Conservation (phyloP, 2,113 vertebrate species). For the Salminus brasiliensis region DNA sequence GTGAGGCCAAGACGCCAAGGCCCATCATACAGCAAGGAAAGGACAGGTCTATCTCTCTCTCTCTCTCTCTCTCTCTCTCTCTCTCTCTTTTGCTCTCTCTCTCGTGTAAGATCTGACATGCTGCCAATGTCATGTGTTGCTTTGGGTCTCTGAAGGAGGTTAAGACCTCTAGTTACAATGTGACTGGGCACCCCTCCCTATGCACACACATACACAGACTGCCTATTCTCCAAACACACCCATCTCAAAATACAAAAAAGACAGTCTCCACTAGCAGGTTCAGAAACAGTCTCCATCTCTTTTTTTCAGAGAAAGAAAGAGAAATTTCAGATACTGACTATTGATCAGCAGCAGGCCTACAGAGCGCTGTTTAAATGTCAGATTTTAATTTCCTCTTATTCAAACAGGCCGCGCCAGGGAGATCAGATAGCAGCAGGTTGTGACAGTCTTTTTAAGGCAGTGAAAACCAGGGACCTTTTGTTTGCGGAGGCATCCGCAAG, state of each 20-base stretch:
- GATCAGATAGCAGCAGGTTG: slow-evolving; percentile 71
- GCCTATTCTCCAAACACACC: not conserved
- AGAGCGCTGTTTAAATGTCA: slow-evolving; percentile 74
- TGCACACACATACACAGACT: not conserved
- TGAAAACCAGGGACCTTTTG: slow-evolving; percentile 66
- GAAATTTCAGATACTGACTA: slow-evolving; percentile 31
- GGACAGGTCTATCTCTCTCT: not conserved
- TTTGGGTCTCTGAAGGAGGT: slow-evolving; percentile 57
- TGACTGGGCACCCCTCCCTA: not conserved
- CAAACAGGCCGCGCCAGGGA: slow-evolving; percentile 71
- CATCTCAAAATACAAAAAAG: not conserved
- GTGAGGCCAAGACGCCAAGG: slow-evolving; percentile 16
- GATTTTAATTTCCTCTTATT: slow-evolving; percentile 78
- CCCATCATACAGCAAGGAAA: not conserved
- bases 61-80: slow-evolving; percentile 8
- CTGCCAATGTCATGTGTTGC: slow-evolving; percentile 62
- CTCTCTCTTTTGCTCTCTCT: not conserved
- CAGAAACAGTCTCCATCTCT: not conserved
- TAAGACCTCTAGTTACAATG: slow-evolving; percentile 34
- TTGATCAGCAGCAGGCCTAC: slow-evolving; percentile 47
- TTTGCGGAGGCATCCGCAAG: slow-evolving; percentile 71
- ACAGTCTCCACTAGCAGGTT: not conserved
- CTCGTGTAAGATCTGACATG: slow-evolving; percentile 10
- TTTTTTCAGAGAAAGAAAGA: slow-evolving; percentile 13
- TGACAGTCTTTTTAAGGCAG: slow-evolving; percentile 70